Evolutionary conservation across 2,797 vertebrate species (phyloP).

Genomic region (Argentina silus): DNA sequence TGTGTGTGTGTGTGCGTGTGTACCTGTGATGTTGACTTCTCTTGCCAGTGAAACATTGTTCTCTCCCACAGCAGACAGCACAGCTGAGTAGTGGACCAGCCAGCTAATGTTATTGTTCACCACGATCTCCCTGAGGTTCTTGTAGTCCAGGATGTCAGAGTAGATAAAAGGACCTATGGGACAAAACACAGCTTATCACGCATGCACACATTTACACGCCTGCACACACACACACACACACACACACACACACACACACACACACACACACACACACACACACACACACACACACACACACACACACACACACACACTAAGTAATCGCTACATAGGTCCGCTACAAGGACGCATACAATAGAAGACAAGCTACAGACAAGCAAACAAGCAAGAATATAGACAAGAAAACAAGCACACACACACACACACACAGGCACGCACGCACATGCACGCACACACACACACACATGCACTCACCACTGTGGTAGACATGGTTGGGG

Average conservation of each 20-base stretch:
- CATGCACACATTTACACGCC: no score
- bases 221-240: no score
- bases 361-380: no score
- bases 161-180: slow-evolving; percentile 92
- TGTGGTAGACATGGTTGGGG: slow-evolving; percentile 85
- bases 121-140: slow-evolving; percentile 92
- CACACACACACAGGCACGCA: no score
- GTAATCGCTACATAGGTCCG: no score
- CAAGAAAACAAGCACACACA: no score
- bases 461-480: slow-evolving; percentile 79
- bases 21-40: slow-evolving; percentile 95
- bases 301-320: no score
- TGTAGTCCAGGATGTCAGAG: slow-evolving; percentile 93
- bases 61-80: slow-evolving; percentile 93
- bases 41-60: slow-evolving; percentile 91
- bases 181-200: neutral
- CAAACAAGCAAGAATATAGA: no score
- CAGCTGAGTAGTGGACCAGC: slow-evolving; percentile 94
- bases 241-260: no score
- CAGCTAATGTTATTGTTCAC: slow-evolving; percentile 97
- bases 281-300: no score
- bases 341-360: no score
- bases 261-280: no score
- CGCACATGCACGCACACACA: slow-evolving; percentile 36
- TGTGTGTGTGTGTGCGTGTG: slow-evolving; percentile 20